These are phyloP conservation scores for Stenotaenia linearis DNA, from an alignment of 2,888 invertebrate species.

Conservation along the genomic window DNA sequence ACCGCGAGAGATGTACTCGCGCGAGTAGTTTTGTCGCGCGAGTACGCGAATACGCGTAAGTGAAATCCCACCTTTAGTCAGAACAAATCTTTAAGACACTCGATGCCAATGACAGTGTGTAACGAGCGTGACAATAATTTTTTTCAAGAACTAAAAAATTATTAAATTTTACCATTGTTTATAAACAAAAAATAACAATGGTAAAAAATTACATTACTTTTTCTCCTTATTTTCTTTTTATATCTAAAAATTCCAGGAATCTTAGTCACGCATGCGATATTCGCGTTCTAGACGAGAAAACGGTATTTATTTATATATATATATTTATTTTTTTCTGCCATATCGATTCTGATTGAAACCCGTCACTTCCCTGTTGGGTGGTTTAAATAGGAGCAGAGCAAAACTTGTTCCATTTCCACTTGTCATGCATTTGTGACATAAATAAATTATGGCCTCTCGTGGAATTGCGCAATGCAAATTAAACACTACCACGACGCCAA, in stretches of 20 bases:
- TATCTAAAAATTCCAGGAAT: background rate
- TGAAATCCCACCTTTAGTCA: too few relatives aligned
- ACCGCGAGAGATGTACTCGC: too few relatives aligned
- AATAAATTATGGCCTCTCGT: slow-evolving; percentile 26
- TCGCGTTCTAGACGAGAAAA: background rate
- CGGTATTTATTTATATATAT: background rate
- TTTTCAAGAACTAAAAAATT: too few relatives aligned
- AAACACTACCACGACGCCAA: slow-evolving; percentile 14
- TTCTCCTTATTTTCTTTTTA: background rate
- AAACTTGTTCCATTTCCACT: slow-evolving; percentile 13
- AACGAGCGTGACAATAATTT: background rate
- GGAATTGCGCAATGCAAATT: slow-evolving; percentile 27
- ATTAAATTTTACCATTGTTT: too few relatives aligned
- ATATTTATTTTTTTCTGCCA: background rate
- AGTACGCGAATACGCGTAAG: too few relatives aligned
- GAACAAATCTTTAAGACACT: too few relatives aligned
- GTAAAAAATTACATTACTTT: too few relatives aligned
- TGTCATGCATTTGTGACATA: slow-evolving; percentile 10
- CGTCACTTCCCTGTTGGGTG: background rate
- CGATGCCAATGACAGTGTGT: too few relatives aligned
- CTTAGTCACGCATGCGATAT: background rate
- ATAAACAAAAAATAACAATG: too few relatives aligned
- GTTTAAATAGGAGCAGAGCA: slow-evolving; percentile 3
- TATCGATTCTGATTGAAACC: background rate
- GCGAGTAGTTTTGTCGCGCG: too few relatives aligned